Evolutionary conservation across 2,797 vertebrate genomes (phyloP), one percentile per base, ranked within the genome.

Genomic region (Molossus molossus): DNA sequence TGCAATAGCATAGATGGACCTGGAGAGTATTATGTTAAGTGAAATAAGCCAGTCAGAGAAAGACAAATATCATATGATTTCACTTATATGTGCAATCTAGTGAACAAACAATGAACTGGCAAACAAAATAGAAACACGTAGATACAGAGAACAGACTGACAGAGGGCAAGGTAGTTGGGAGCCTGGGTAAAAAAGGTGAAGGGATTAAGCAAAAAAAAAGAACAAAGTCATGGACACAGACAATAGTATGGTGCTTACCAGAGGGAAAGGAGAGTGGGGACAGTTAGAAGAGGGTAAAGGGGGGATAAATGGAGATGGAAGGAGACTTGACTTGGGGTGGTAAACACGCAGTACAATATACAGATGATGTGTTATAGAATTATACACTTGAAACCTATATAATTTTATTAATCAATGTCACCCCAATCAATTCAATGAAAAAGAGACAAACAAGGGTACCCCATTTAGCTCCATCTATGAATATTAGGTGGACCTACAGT

Each of bases 401-500:
- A 37, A 21, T 37, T 69, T 69, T 21, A 69, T 37, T 69, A 69
- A 69, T 1, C 3, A 69, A 37, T 69, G 67, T 21, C n/a, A 69
- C 7, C 8, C 18, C 33, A 37, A 69, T 21, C 20, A 37, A 69
- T 37, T 37, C 17, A 69, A 69, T 69, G 20, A 69, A 37, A 21
- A 69, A 69, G n/a, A 21, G 20, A 11, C 50, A 45, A 45, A 53
- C 50, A 69, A 37, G 33, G 67, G 67, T 21, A 37, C 60, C 85
- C 73, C 80, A 79, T 3, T 62, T 55, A 70, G 58, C 13, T 58
- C 18, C 57, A 40, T 40, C 4, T 9, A 0, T 2, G 10, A 15
- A 0, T 29, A 4, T 33, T 5, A 55, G 14, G 13, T 21, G 9
- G 1, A 0, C 0, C 1, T 17, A 6, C 0, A 1, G n/a, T 48